Percentiles rank a stretch among this genome's conserved stretches.
Conservation (phyloP, 2,797 vertebrate genomes). For the Vireo griseus region DNA sequence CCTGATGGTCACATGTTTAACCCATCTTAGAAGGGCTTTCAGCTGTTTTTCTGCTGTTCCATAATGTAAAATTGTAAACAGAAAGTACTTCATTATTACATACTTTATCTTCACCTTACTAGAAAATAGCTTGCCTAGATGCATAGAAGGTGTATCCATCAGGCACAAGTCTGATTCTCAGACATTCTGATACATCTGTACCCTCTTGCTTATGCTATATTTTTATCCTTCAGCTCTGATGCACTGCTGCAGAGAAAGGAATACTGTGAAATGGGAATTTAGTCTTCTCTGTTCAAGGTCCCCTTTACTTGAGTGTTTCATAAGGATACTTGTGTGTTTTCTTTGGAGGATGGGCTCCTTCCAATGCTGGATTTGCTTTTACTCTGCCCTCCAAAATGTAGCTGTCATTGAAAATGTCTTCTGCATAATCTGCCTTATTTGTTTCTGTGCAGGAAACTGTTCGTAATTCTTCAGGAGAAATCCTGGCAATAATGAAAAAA, state of each 20-base stretch:
- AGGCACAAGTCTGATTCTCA: background rate
- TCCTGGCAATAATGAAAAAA: background rate
- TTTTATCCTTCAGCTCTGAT: background rate
- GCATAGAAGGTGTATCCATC: background rate
- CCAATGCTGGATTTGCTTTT: background rate
- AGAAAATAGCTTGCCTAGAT: background rate
- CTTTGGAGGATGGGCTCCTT: background rate
- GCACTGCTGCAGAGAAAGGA: background rate
- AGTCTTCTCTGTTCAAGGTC: background rate
- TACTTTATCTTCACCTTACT: background rate
- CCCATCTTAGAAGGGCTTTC: background rate
- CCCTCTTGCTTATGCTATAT: background rate
- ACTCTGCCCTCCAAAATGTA: background rate
- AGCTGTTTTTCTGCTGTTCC: background rate
- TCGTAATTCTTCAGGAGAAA: background rate
- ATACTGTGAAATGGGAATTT: background rate
- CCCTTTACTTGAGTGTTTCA: fast-evolving
- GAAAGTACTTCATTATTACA: background rate
- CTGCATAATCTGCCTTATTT: background rate
- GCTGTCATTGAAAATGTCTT: background rate
- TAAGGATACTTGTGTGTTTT: background rate
- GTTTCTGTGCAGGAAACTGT: background rate
- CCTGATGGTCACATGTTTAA: background rate
- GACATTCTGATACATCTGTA: fast-evolving
- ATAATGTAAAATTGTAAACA: background rate